Conservation (phyloP, 2,888 invertebrate genomes). For the Netelia melanura region DNA sequence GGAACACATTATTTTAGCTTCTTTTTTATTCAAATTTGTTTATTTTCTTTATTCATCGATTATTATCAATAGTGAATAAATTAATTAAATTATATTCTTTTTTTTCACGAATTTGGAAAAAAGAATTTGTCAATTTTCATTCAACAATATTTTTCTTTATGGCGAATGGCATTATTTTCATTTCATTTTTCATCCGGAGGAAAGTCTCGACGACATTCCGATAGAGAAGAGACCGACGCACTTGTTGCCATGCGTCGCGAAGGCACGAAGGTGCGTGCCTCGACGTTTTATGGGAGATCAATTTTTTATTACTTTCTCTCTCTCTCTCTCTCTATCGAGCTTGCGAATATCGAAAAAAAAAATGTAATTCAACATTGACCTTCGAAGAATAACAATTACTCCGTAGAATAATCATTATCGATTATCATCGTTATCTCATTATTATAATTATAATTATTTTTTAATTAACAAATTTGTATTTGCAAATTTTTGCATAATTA, state of each 20-base stretch:
- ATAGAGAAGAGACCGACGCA: slow-evolving; percentile 72
- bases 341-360: neutral
- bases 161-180: too few relatives aligned
- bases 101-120: neutral
- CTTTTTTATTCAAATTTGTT: too few relatives aligned
- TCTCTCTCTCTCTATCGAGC: slow-evolving; percentile 13
- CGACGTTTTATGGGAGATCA: neutral
- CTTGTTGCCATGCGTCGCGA: slow-evolving; percentile 38
- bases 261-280: slow-evolving; percentile 2
- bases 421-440: too few relatives aligned
- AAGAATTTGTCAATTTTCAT: neutral
- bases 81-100: too few relatives aligned
- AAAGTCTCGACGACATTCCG: slow-evolving; percentile 1
- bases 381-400: too few relatives aligned
- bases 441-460: too few relatives aligned
- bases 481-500: too few relatives aligned
- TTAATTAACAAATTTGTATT: too few relatives aligned
- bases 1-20: too few relatives aligned
- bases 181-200: neutral
- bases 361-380: neutral
- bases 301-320: slow-evolving; percentile 11
- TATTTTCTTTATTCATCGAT: too few relatives aligned
- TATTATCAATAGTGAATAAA: too few relatives aligned
- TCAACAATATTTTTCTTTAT: neutral
- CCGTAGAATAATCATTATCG: too few relatives aligned